Base-by-base conservation (phyloP, 2,888 invertebrate species). In the Phyto melanocephala region DNA sequence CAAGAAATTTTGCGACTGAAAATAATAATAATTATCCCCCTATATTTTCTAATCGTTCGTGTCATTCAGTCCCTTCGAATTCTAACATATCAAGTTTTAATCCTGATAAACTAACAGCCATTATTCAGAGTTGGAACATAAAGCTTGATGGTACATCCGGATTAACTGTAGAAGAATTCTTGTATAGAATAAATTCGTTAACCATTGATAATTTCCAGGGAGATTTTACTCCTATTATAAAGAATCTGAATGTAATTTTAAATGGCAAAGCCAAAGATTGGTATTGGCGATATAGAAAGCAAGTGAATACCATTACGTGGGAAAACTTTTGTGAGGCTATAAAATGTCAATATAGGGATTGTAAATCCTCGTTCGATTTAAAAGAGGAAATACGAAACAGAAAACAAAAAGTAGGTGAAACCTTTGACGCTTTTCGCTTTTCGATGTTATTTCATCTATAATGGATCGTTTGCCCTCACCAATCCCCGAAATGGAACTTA, bases 251-350 rank as follows among this genome's bases (percentile, higher is more conserved):
- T 2, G 47, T 71, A 13, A 50, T 81, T 4, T 50, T 63, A 24
- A 70, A 42, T 11, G 74, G 74, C 15, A 72, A 79, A 52, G 79
- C 72, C 10, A 63, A 72, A 13, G 65, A 79, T 10, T 79, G 56
- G 65, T 79, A 67, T 17, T 81, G 81, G 81, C 52, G 74, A 2
- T 68, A 56, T 7, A 72, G 76, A 2, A 58, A 75, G 7, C 77
- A 62, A 22, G 56, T 62, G 2, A 2, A 42, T 5, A 24, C 20
- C 0, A 33, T 81, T n/a, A 65, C 58, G 37, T 81, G 81, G 67
- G 22, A 63, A n/a, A 47, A n/a, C n/a, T n/a, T n/a, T n/a, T n/a
- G n/a, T n/a, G n/a, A n/a, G n/a, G n/a, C n/a, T n/a, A n/a, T n/a
- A 4, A 7, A 58, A 15, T 65, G 56, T 11, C 37, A 81, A 65